Percentiles rank a stretch among this genome's conserved stretches.
Evolutionary conservation across 2,888 invertebrate genomes (phyloP).

Genomic region (Petrophora chlorosata): DNA sequence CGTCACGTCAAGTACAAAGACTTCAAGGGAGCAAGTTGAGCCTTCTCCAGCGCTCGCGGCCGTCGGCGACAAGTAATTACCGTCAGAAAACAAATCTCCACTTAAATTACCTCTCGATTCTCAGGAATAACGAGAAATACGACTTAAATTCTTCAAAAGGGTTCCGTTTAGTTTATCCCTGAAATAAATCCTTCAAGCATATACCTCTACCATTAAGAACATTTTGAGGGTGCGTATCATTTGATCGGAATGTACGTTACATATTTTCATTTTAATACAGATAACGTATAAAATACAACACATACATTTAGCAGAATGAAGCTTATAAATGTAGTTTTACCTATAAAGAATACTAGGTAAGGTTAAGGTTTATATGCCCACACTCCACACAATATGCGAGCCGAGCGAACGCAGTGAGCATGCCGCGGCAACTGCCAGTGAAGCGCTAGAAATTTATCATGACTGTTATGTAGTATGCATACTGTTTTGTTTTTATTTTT

Average conservation of each 20-base stretch:
- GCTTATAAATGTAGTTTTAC: too few species aligned
- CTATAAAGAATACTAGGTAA: too few species aligned
- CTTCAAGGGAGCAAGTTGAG: slow-evolving; percentile 29
- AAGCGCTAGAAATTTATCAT: too few species aligned
- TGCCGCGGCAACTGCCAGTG: too few species aligned
- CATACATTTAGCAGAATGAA: too few species aligned
- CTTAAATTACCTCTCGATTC: slow-evolving; percentile 51
- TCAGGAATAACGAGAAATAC: slow-evolving; percentile 22
- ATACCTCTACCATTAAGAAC: neutral
- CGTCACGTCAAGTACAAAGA: slow-evolving; percentile 32
- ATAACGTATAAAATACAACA: too few species aligned
- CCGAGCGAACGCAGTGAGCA: too few species aligned
- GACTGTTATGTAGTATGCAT: too few species aligned
- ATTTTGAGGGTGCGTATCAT: neutral
- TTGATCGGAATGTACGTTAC: neutral
- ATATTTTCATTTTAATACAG: too few species aligned
- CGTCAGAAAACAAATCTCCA: slow-evolving; percentile 44
- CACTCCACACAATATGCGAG: too few species aligned
- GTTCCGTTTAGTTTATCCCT: slow-evolving; percentile 18
- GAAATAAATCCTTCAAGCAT: slow-evolving; percentile 2
- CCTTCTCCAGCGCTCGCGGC: slow-evolving; percentile 26
- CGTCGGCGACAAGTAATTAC: slow-evolving; percentile 42
- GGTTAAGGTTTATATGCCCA: too few species aligned
- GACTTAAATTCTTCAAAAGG: slow-evolving; percentile 15
- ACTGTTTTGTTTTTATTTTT: too few species aligned